phyloP scores from a whole-genome alignment of 2,797 vertebrate genomes.

The Mycteria americana region DNA sequence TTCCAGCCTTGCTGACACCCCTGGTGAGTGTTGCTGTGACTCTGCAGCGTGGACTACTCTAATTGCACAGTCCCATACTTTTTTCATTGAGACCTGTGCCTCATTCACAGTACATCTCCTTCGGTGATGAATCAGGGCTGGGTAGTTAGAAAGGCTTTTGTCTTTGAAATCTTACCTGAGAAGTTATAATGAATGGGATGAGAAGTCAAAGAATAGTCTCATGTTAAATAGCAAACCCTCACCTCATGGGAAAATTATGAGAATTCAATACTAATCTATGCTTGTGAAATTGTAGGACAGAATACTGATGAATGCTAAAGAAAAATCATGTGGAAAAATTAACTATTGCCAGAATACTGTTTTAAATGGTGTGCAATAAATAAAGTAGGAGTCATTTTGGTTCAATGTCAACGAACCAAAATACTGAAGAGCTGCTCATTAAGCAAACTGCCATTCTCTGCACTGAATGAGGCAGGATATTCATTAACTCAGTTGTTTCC shows the following conservation, averaged over 20 bases:
- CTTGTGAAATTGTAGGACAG: not conserved
- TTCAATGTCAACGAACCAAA: not conserved
- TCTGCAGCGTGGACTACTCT: rapidly evolving
- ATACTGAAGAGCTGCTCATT: not conserved
- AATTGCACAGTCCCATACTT: not conserved
- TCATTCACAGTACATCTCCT: not conserved
- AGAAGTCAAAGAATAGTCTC: not conserved
- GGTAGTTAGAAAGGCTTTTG: not conserved
- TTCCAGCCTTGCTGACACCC: not conserved
- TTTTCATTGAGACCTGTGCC: not conserved
- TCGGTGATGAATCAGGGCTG: not conserved
- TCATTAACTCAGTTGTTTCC: not conserved
- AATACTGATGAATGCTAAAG: not conserved
- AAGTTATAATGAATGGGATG: not conserved
- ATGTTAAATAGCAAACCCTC: not conserved
- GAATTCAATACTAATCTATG: not conserved
- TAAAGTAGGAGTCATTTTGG: not conserved
- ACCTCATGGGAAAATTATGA: not conserved
- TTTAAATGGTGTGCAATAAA: not conserved
- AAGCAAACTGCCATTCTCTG: not conserved
- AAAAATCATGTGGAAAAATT: not conserved
- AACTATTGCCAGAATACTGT: not conserved
- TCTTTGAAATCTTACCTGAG: not conserved
- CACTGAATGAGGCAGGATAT: not conserved
- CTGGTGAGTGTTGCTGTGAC: not conserved